phyloP scores from a whole-genome alignment of 2,113 vertebrate genomes.

The Carassius auratus region DNA sequence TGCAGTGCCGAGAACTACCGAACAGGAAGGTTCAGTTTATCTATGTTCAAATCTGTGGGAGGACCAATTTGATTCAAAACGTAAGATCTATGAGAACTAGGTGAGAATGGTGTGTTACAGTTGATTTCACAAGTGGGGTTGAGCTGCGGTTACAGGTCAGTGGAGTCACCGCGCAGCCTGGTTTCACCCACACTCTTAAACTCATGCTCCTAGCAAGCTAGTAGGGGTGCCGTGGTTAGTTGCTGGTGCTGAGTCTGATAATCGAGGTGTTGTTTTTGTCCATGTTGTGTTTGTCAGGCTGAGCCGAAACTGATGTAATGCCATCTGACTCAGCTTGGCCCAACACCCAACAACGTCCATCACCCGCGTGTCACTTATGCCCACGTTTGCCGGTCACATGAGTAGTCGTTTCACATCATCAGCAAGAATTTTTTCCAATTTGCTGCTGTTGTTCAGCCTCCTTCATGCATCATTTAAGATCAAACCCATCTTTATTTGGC shows the following conservation, averaged over 20 bases:
- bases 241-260: conserved; percentile 1
- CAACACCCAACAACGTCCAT: conserved; percentile 52
- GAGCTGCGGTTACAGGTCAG: conserved; percentile 17
- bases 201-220: not conserved
- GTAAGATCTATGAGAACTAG: not conserved
- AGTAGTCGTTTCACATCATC: conserved; percentile 68
- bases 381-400: conserved; percentile 70
- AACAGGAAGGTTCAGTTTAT: not conserved
- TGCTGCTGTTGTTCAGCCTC: conserved; percentile 64
- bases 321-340: conserved; percentile 50
- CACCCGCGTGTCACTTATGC: not conserved
- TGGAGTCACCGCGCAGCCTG: not conserved
- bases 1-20: not conserved
- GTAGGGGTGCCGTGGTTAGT: not conserved
- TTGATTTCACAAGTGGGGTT: conserved; percentile 13
- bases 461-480: conserved; percentile 73
- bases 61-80: not conserved
- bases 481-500: conserved; percentile 70
- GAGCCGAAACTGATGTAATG: conserved; percentile 41
- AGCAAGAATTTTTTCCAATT: conserved; percentile 65
- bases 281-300: conserved; percentile 36
- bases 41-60: not conserved
- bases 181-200: conserved; percentile 23
- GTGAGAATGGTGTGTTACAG: conserved; percentile 2
- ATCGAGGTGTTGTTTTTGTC: conserved; percentile 25